Conservation (phyloP, 1,140 invertebrate species). For the Platyura marginata region DNA sequence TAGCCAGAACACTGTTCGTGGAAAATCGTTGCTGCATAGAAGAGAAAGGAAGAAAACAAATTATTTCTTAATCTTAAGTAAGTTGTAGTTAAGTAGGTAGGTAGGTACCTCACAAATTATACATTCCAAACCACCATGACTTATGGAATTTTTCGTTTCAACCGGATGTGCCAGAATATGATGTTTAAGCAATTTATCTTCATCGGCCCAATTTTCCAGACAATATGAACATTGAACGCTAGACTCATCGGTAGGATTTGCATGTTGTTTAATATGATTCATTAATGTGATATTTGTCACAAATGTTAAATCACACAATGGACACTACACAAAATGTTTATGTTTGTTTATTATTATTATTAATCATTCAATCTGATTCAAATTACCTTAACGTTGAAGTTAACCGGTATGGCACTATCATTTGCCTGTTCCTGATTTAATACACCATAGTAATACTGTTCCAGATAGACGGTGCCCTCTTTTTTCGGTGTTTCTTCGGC, state of each 20-base stretch:
- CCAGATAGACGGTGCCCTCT: constrained; percentile 5
- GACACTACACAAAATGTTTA: constrained; percentile 32
- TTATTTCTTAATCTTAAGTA: no score
- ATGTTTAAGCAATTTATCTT: constrained; percentile 30
- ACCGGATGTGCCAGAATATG: constrained; percentile 34
- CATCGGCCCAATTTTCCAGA: constrained; percentile 27
- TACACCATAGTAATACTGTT: not conserved
- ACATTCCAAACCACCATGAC: constrained; percentile 34
- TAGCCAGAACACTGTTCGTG: not conserved
- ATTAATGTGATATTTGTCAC: constrained; percentile 42
- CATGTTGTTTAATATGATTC: constrained; percentile 47
- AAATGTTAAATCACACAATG: constrained; percentile 33
- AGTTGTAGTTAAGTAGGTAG: no score
- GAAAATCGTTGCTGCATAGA: not conserved
- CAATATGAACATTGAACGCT: constrained; percentile 34
- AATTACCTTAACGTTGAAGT: constrained; percentile 3
- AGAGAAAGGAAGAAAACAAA: not conserved
- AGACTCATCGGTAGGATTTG: constrained; percentile 18
- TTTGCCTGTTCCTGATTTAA: not conserved
- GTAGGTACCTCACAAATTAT: constrained; percentile 44
- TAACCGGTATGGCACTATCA: constrained; percentile 14
- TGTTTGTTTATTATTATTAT: no score
- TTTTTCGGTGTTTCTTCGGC: constrained; percentile 7
- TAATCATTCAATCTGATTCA: no score
- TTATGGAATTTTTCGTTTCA: constrained; percentile 37